Evolutionary conservation across 2,113 vertebrate genomes (phyloP), one percentile per base, ranked within the genome.

Genomic region (Equus quagga): DNA sequence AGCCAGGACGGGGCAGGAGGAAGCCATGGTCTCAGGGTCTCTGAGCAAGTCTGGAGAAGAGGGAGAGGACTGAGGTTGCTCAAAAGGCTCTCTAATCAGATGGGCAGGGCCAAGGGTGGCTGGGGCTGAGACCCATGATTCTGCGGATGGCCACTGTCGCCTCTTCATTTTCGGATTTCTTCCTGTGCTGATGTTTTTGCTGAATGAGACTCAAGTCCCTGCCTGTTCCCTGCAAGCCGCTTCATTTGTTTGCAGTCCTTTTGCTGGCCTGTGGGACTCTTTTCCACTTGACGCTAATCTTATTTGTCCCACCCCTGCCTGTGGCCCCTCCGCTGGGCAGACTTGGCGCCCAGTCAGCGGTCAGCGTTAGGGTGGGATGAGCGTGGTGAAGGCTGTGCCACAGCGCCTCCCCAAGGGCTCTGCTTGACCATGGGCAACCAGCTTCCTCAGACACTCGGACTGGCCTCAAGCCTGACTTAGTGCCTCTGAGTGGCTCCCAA

Each of bases 331-430:
- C 1, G 1, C 91, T 6, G 19, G 62, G 80, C 3, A 31, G 36
- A 33, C 10, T 8, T 8, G 18, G 62, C 3, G 0, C 46, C 36
- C 28, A 18, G 44, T 3, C 19, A 5, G 11, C 1, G 6, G 56
- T 5, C 62, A 44, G 79, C 24, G 0, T 2, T 6, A 58, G 28
- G 72, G 14, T 1, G 0, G 44, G 13, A 6, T 1, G 17, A 14
- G 7, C 0, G 0, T 2, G 0, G 23, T 28, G n/a, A 56, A 18
- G 5, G 28, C 44, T 13, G 31, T 3, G 17, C 19, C 31, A 14
- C 31, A 26, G 21, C 2, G 36, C 51, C 64, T 44, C 19, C 18
- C 67, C 2, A 49, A 49, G 72, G 36, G 49, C 21, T 31, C 0
- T 46, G 24, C n/a, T 8, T 15, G n/a, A 8, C 0, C 1, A 36